These are phyloP conservation scores for Amphiduros pacificus DNA, from an alignment of 2,888 invertebrate species.

Conservation along the genomic window DNA sequence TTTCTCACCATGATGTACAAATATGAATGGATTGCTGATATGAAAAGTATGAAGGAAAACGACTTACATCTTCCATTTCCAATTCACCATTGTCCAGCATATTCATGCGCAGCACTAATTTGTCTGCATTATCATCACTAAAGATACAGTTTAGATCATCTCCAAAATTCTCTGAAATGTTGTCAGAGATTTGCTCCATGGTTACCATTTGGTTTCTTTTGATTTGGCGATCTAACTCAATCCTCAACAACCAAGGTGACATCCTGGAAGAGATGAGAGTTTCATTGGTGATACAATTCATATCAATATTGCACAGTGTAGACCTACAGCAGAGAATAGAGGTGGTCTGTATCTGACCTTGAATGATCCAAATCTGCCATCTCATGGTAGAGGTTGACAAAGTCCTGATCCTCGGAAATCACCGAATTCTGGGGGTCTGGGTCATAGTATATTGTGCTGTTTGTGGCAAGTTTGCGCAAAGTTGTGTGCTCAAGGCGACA, in stretches of 20 bases:
- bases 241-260: conserved; percentile 95
- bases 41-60: not conserved
- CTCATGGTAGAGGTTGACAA: conserved; percentile 99
- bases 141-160: conserved; percentile 99
- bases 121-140: conserved; percentile 99
- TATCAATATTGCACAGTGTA: no score
- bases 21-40: no score
- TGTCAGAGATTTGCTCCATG: conserved; percentile 99
- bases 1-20: no score
- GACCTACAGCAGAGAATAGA: no score
- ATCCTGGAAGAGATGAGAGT: no score
- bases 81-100: conserved; percentile 97
- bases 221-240: conserved; percentile 95
- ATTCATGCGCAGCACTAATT: conserved; percentile 92
- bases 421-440: conserved; percentile 98
- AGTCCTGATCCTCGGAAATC: conserved; percentile 98
- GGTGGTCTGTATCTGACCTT: no score
- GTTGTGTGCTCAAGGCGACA: conserved; percentile 98
- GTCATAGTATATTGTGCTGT: conserved; percentile 97
- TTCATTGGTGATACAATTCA: no score
- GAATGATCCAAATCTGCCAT: conserved; percentile 96
- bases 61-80: not conserved
- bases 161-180: conserved; percentile 98
- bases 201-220: conserved; percentile 99
- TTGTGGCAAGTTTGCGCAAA: conserved; percentile 91